Percentiles rank a stretch among this genome's conserved stretches.
These are phyloP conservation scores for Cygnus atratus DNA, from an alignment of 2,113 vertebrate species.

Conservation along the genomic window DNA sequence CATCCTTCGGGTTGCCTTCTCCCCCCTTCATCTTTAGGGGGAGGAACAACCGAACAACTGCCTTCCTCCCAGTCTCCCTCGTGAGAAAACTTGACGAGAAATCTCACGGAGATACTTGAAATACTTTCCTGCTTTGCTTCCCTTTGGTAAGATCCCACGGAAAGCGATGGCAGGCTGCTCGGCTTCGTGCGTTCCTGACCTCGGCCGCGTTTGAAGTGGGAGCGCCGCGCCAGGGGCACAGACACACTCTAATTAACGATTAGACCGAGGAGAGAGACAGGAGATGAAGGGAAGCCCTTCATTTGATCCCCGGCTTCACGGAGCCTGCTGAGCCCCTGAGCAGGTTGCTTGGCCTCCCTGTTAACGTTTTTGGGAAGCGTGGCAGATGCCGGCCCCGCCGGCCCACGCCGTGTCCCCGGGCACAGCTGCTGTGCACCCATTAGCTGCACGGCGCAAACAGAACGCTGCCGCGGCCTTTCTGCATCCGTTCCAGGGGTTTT, in stretches of 20 bases:
- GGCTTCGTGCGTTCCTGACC: background rate
- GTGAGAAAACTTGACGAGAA: background rate
- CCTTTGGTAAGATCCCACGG: background rate
- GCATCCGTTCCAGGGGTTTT: background rate
- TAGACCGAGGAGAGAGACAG: accelerated
- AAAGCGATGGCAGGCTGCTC: background rate
- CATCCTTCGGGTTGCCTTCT: accelerated
- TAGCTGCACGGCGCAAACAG: no score
- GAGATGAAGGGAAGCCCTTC: background rate
- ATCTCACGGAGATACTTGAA: accelerated
- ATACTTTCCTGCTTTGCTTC: background rate
- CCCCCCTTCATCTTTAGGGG: background rate
- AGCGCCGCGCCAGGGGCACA: accelerated
- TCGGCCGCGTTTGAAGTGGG: accelerated
- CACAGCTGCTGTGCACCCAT: accelerated
- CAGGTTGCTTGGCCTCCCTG: background rate
- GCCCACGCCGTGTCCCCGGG: accelerated
- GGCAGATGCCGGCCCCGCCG: accelerated
- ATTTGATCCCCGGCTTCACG: accelerated
- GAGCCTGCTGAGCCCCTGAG: accelerated
- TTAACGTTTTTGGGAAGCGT: accelerated
- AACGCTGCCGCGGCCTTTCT: accelerated
- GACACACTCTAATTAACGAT: background rate
- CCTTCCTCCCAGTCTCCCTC: background rate
- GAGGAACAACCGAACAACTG: no score